Evolutionary conservation across 1,140 invertebrate genomes (phyloP), one percentile per base, ranked within the genome.

Genomic region (Trissolcus basalis): DNA sequence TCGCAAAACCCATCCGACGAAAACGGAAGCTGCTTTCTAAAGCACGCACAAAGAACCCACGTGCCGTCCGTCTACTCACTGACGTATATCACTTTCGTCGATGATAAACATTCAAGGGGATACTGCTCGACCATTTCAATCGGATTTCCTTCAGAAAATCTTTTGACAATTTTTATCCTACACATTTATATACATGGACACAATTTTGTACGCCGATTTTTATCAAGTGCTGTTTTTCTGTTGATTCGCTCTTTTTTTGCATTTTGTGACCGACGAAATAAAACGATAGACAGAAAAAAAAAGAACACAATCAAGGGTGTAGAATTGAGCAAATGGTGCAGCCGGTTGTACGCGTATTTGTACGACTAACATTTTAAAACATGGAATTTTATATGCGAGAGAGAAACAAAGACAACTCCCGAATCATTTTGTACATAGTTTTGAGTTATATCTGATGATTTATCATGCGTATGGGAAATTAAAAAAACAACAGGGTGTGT

Each of bases 31-130:
- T 64, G 64, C 64, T 70, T 58, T 16, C 48, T 35, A 55, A 78
- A 73, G 75, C 75, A 78, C 75, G 75, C 65, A 78, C 76, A 78
- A 73, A 78, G 33, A 73, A 73, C 70, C 64, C 75, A 78, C 70
- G 76, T 74, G 77, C 77, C 71, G 71, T 65, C 77, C 67, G 67
- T 67, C 63, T 65, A 69, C 71, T 59, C 61, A 45, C 67, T 55
- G 61, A 74, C 61, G 68, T 75, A 45, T 61, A 72, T 60, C 68
- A 75, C 67, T 70, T 70, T 74, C 71, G 61, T 61, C 67, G 44
- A 68, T 54, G 48, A 75, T 59, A 73, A 67, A 9, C 48, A 32
- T 63, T 74, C 33, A 56, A 75, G 65, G 76, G 68, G 63, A 63
- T 14, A 70, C 44, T 67, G 65, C 60, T 64, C 53, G 72, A 64